These are phyloP conservation scores for Pollimyrus isidori DNA, from an alignment of 2,113 vertebrate genomes.

Conservation along the genomic window DNA sequence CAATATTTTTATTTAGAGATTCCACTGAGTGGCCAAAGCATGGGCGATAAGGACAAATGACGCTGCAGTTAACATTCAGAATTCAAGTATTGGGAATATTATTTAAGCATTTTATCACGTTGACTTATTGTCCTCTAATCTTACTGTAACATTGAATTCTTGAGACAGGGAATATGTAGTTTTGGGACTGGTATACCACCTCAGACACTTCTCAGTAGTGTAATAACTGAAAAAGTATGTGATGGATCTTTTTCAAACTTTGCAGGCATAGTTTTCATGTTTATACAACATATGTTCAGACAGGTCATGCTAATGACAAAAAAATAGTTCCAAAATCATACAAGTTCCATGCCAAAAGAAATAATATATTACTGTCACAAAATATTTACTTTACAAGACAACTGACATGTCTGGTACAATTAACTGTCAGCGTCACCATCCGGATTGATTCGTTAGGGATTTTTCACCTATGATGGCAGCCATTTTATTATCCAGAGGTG, in stretches of 20 bases:
- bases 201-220: neutral
- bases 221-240: neutral
- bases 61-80: neutral
- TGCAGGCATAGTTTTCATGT: neutral
- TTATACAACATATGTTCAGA: neutral
- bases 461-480: no score
- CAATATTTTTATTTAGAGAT: neutral
- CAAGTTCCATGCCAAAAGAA: neutral
- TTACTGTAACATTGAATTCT: neutral
- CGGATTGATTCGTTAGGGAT: no score
- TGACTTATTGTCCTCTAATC: neutral
- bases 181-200: neutral
- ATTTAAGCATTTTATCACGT: neutral
- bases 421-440: no score
- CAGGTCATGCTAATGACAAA: neutral
- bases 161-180: neutral
- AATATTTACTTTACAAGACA: neutral
- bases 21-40: neutral
- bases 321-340: neutral
- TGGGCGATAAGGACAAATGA: neutral
- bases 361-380: neutral
- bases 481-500: no score
- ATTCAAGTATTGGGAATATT: neutral
- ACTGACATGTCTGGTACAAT: no score
- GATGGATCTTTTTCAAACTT: neutral